These are phyloP conservation scores for Nycticryphes semicollaris DNA, from an alignment of 2,113 vertebrate species.

Conservation along the genomic window DNA sequence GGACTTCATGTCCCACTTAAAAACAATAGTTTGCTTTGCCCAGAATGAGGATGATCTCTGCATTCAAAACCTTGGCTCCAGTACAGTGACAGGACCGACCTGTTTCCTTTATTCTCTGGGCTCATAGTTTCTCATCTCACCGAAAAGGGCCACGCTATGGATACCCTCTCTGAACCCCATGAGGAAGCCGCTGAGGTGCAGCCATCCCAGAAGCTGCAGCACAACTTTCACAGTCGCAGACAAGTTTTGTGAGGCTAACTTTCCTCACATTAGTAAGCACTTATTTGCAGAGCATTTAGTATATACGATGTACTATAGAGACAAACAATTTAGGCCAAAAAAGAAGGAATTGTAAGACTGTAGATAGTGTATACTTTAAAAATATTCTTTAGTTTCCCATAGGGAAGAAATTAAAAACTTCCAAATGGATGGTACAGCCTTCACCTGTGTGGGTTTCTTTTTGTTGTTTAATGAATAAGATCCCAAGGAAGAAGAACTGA, in stretches of 20 bases:
- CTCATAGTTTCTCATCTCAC: not conserved
- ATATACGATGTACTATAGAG: not conserved
- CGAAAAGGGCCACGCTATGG: not conserved
- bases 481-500: slow-evolving; percentile 1
- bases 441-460: slow-evolving; percentile 46
- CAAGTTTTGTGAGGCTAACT: not conserved
- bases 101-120: not conserved
- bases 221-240: not conserved
- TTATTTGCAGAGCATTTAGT: not conserved
- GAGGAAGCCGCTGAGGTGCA: not conserved
- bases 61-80: not conserved
- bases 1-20: not conserved
- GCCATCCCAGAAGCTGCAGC: not conserved
- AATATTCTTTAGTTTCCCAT: not conserved
- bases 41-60: not conserved
- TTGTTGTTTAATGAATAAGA: slow-evolving; percentile 48
- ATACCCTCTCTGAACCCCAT: not conserved
- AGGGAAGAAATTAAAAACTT: slow-evolving; percentile 26
- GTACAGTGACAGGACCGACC: not conserved
- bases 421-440: slow-evolving; percentile 16
- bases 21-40: not conserved
- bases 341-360: not conserved
- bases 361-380: not conserved
- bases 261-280: not conserved
- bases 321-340: not conserved